Conservation (phyloP, 2,113 vertebrate genomes). For the Mastomys coucha region DNA sequence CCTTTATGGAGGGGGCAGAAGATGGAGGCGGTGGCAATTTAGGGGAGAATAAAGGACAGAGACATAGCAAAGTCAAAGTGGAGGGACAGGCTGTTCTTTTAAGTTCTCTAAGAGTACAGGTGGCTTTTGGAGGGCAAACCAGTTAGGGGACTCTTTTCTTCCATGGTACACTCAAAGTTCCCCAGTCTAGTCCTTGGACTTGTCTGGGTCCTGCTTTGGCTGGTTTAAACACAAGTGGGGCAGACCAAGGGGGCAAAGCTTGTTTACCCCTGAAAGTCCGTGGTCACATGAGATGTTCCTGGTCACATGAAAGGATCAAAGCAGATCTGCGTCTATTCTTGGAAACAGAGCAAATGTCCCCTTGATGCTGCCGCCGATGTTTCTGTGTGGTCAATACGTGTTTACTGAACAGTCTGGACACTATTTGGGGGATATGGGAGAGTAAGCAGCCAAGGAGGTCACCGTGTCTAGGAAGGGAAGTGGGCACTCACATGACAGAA, state of each 20-base stretch:
- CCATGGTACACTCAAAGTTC: neutral
- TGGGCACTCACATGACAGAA: neutral
- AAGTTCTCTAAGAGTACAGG: constrained; percentile 67
- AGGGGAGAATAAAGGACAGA: constrained; percentile 29
- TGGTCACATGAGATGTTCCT: neutral
- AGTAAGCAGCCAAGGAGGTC: neutral
- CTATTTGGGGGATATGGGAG: neutral
- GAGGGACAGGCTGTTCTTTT: constrained; percentile 4
- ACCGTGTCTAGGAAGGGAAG: neutral
- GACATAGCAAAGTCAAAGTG: constrained; percentile 45
- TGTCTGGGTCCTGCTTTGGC: neutral
- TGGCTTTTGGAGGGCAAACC: neutral
- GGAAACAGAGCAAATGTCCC: constrained; percentile 66
- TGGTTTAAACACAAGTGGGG: neutral
- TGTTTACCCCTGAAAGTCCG: constrained; percentile 30
- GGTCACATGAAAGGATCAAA: constrained; percentile 75
- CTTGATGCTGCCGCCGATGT: constrained; percentile 70
- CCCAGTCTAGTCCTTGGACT: neutral
- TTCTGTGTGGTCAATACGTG: constrained; percentile 60
- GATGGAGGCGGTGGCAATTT: neutral
- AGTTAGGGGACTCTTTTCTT: neutral
- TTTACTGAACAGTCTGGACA: constrained; percentile 39
- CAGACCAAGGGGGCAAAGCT: neutral
- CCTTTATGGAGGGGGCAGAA: neutral
- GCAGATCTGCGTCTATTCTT: constrained; percentile 63